These are phyloP conservation scores for Pteronura brasiliensis DNA, from an alignment of 2,113 vertebrate species.

Conservation along the genomic window DNA sequence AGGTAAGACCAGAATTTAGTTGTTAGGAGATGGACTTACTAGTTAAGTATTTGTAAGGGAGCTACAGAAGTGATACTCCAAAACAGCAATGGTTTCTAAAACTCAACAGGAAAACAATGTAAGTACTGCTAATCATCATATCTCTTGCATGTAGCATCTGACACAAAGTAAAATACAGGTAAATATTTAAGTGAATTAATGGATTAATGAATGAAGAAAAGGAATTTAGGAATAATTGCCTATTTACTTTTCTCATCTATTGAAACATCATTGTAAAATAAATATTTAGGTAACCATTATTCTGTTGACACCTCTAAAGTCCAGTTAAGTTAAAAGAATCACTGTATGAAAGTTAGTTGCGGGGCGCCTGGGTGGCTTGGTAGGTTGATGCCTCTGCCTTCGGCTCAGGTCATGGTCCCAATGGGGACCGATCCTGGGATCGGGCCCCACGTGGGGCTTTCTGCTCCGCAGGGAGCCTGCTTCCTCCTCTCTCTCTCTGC, in stretches of 20 bases:
- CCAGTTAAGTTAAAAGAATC: neutral
- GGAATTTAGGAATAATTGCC: neutral
- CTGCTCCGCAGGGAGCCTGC: too few relatives aligned
- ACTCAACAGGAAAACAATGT: neutral
- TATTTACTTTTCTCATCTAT: neutral
- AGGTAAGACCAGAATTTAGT: neutral
- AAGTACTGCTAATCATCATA: neutral
- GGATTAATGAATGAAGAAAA: neutral
- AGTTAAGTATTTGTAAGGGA: neutral
- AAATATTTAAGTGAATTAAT: neutral
- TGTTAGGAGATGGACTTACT: neutral
- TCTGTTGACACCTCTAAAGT: neutral
- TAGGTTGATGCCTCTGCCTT: too few relatives aligned
- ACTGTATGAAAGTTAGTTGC: neutral
- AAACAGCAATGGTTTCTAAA: neutral
- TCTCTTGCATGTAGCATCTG: neutral
- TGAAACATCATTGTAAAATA: neutral
- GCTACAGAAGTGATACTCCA: neutral
- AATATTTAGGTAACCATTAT: neutral
- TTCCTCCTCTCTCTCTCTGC: too few relatives aligned
- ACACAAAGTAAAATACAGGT: neutral
- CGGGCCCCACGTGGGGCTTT: too few relatives aligned
- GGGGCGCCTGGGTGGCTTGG: too few relatives aligned
- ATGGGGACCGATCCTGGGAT: too few relatives aligned
- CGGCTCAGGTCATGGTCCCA: too few relatives aligned